Base-by-base conservation (phyloP, 2,888 invertebrate species). In the Agrochola circellaris region DNA sequence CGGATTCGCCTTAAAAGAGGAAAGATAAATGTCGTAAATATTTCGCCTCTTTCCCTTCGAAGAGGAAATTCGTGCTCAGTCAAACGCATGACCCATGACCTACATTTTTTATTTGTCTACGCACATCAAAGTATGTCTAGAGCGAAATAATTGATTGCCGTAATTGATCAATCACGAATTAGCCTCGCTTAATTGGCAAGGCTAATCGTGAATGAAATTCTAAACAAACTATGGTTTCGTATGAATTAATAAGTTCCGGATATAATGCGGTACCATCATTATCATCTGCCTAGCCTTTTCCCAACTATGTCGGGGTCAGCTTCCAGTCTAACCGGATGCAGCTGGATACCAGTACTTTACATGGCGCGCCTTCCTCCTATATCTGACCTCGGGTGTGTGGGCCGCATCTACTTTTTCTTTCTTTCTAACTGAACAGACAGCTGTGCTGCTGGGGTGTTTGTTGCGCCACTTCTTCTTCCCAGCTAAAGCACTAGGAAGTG, bases 151-250 rank as follows among this genome's bases (percentile, higher is more conserved):
- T 79, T 60, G 54, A 51, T 73, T 58, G 26, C 13, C 13, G 30
- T 79, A n/a, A 79, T 71, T 69, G 72, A 23, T 73, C 79, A 72
- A 34, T 71, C 81, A 74, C 74, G 80, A 54, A 48, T 30, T 26
- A 60, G 1, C 77, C 77, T 77, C 13, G 78, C 9, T 30, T 58
- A 38, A 58, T 42, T 38, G 54, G 38, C 80, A 56, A 75, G 75
- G 75, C 3, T 56, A 13, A 26, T 17, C 45, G 45, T 56, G 54
- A 56, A 23, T n/a, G 0, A 34, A 45, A 26, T 70, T 45, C 34
- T 69, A 51, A 61, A 51, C n/a, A 1, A 9, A 67, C 42, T 23
- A 15, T 13, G 34, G 26, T 9, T 62, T 17, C 2, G 17, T n/a
- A 20, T 1, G 20, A 75, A 17, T 60, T 23, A 26, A 65, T 8